These are phyloP conservation scores for Portevinia maculata DNA, from an alignment of 2,888 invertebrate genomes.

Conservation along the genomic window DNA sequence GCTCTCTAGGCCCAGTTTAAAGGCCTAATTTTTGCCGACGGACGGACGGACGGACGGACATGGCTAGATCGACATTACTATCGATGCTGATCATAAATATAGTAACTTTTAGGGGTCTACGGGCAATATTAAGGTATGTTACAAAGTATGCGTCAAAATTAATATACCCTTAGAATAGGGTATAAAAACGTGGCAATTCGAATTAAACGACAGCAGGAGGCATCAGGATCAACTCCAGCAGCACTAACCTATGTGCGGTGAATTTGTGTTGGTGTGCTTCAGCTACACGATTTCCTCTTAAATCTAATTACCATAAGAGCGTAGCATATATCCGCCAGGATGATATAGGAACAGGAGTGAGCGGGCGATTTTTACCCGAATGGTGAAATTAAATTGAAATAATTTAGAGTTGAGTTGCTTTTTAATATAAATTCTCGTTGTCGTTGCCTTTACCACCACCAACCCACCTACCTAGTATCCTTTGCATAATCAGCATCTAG, in stretches of 20 bases:
- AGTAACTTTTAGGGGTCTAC: no score
- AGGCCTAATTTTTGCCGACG: no score
- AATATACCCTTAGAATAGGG: no score
- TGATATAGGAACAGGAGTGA: constrained; percentile 13
- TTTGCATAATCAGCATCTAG: constrained; percentile 64
- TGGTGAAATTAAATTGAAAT: constrained; percentile 69
- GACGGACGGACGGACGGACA: no score
- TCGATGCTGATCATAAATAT: no score
- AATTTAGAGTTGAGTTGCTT: constrained; percentile 68
- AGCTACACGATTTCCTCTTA: constrained; percentile 56
- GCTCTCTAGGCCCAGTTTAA: no score
- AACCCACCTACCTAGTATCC: background rate
- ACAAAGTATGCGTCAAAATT: no score
- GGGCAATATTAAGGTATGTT: no score
- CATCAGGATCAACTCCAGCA: constrained; percentile 45
- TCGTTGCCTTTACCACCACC: background rate
- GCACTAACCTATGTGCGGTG: constrained; percentile 13
- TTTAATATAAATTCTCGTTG: constrained; percentile 61
- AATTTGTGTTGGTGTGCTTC: constrained; percentile 7
- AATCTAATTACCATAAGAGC: constrained; percentile 69
- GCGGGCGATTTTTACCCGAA: constrained; percentile 3
- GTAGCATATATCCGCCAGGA: background rate
- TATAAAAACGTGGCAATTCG: constrained; percentile 60
- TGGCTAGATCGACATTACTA: no score
- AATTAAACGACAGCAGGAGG: constrained; percentile 65